Conservation (phyloP, 2,113 vertebrate species). For the Phoenicopterus ruber region DNA sequence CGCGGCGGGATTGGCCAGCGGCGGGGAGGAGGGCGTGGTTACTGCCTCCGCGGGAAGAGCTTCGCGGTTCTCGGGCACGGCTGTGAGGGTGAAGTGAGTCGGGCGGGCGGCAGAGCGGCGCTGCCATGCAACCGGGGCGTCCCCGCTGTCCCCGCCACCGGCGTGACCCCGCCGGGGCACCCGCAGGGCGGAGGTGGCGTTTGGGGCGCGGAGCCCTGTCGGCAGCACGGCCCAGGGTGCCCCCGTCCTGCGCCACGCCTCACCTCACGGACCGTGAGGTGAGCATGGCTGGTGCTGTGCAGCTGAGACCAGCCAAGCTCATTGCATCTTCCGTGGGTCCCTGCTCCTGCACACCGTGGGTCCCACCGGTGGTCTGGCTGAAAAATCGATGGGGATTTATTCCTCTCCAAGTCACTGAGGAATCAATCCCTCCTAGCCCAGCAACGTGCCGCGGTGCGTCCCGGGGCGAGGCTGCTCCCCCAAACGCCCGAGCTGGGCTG, state of each 20-base stretch:
- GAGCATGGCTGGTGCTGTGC: background rate
- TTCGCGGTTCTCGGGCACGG: background rate
- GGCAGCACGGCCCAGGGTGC: background rate
- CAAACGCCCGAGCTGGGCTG: background rate
- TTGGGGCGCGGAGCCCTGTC: background rate
- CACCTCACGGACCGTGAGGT: no score
- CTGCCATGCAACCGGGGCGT: fast-evolving
- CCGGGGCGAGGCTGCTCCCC: background rate
- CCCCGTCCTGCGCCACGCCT: background rate
- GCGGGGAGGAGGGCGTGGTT: background rate
- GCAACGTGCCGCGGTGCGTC: fast-evolving
- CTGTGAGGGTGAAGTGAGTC: background rate
- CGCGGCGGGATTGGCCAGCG: background rate
- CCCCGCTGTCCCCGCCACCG: background rate
- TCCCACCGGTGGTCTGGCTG: background rate
- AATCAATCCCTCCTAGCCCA: background rate
- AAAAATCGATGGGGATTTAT: background rate
- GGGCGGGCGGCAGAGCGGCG: background rate
- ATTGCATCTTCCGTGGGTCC: background rate
- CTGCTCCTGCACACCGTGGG: background rate
- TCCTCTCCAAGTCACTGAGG: background rate
- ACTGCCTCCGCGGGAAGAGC: fast-evolving
- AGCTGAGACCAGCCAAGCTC: background rate
- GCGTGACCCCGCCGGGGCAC: background rate
- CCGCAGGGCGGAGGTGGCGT: background rate